phyloP scores from a whole-genome alignment of 2,888 invertebrate genomes.

The Aspidiotus destructor region DNA sequence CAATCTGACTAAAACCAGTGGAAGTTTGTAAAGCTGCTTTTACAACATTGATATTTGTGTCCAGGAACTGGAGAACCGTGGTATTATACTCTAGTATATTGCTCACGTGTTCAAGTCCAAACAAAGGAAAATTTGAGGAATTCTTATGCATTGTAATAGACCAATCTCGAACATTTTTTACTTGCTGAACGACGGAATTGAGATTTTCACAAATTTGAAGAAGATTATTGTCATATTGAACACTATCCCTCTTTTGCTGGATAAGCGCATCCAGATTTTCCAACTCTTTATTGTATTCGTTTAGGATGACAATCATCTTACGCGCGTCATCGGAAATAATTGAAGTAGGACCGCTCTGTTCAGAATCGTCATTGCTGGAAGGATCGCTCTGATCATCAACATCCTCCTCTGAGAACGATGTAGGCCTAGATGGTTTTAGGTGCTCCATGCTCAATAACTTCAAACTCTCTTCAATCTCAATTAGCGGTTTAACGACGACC shows the following conservation, averaged over 20 bases:
- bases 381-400: background rate
- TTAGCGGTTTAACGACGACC: slow-evolving; percentile 40
- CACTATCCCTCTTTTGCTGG: background rate
- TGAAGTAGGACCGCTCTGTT: background rate
- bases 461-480: slow-evolving; percentile 42
- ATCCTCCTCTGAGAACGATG: background rate
- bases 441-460: slow-evolving; percentile 38
- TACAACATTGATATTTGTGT: slow-evolving; percentile 16
- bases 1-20: background rate
- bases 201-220: background rate
- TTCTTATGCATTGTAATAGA: background rate
- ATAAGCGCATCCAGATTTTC: background rate
- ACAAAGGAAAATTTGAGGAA: background rate
- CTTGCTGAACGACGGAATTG: slow-evolving; percentile 29
- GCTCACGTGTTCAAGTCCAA: background rate
- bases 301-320: slow-evolving; percentile 2
- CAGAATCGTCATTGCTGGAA: background rate
- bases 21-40: slow-evolving; percentile 37
- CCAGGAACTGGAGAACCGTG: slow-evolving; percentile 8
- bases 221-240: background rate
- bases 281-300: slow-evolving; percentile 4
- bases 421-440: background rate
- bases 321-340: slow-evolving; percentile 1
- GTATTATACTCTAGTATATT: slow-evolving; percentile 15
- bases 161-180: slow-evolving; percentile 40